Base-by-base conservation (phyloP, 1,140 invertebrate species). In the Bombus confusus region DNA sequence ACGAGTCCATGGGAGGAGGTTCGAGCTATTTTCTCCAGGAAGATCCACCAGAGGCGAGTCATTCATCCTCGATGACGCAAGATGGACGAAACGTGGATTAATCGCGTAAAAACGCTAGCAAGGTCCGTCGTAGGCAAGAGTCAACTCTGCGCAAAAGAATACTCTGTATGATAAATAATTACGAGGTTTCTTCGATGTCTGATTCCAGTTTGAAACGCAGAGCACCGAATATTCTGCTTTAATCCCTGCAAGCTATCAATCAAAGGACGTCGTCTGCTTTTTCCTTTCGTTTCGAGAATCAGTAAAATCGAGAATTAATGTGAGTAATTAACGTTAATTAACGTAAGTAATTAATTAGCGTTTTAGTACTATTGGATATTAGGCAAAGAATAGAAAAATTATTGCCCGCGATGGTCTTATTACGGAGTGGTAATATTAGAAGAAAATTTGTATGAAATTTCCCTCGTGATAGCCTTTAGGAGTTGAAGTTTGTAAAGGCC, bases 41-140 rank as follows among this genome's bases (percentile, higher is more conserved):
- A 78, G 69, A 81, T 3, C 69, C 47, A 57, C 2, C 52, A 4
- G 52, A n/a, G 28, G 4, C 13, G 39, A 64, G 72, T 68, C 34
- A 52, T 52, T 83, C 74, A 39, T 69, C 34, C 43, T 39, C 43
- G 82, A 59, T 43, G 75, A 78, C n/a, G 75, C n/a, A n/a, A 77
- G 28, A 15, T n/a, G 71, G 43, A 43, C 28, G 59, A 82, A 43
- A 82, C n/a, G 41, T n/a, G n/a, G 52, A 37, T 47, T 52, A 66
- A 66, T 66, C 22, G 34, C 31, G 9, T 28, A 39, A 66, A 64
- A 83, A 59, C 28, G 2, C n/a, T 78, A 80, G 74, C 90, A 91
- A 47, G 86, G 79, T 9, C 88, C 91, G 69, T 90, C 90, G 77
- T 91, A 83, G 39, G 84, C 77, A 34, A 87, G 89, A 73, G 75